Conservation (phyloP, 2,113 vertebrate genomes). For the Polypterus bichir region DNA sequence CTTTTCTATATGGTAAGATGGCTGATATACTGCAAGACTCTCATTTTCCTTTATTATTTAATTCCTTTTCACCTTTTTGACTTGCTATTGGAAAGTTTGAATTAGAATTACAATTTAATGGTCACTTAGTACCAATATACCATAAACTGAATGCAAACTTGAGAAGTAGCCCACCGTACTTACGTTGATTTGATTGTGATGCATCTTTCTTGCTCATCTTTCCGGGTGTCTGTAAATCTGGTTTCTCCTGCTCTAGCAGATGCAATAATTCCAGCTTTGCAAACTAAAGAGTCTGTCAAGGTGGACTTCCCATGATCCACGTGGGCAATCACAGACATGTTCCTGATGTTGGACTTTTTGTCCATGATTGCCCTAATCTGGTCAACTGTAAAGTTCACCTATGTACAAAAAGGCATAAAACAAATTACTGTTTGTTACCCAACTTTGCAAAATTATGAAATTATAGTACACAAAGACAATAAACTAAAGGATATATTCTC, state of each 20-base stretch:
- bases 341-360: conserved; percentile 42
- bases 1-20: no score
- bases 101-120: no score
- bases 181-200: conserved; percentile 31
- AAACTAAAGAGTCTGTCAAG: conserved; percentile 30
- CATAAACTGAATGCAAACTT: neutral
- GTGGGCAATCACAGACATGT: conserved; percentile 38
- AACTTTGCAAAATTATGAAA: no score
- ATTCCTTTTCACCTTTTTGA: no score
- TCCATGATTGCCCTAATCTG: conserved; percentile 36
- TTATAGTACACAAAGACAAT: no score
- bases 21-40: no score
- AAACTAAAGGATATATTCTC: no score
- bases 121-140: neutral
- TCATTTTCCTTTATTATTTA: no score
- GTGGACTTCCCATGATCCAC: conserved; percentile 37
- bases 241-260: conserved; percentile 27
- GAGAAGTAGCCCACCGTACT: conserved; percentile 7
- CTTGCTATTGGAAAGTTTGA: no score
- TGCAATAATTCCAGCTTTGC: conserved; percentile 30
- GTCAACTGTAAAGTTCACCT: conserved; percentile 39
- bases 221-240: conserved; percentile 31
- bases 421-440: no score
- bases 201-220: conserved; percentile 35
- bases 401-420: neutral